phyloP scores from a whole-genome alignment of 2,113 vertebrate genomes.

The Craseonycteris thonglongyai region DNA sequence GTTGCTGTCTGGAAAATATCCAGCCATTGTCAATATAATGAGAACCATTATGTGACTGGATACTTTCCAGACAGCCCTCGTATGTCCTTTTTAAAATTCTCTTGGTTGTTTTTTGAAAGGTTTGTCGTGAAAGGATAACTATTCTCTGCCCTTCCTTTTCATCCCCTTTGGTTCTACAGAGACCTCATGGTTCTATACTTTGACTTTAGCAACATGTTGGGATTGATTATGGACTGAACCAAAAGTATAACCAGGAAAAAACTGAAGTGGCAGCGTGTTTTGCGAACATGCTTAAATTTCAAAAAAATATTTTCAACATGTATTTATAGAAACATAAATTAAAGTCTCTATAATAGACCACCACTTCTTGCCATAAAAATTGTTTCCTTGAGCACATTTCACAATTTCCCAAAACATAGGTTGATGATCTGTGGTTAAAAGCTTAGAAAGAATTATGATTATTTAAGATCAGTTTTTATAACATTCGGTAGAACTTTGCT shows the following conservation, averaged over 20 bases:
- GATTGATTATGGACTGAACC: background rate
- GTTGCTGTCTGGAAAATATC: no score
- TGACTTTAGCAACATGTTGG: background rate
- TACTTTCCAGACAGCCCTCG: no score
- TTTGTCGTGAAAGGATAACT: background rate
- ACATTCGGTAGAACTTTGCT: background rate
- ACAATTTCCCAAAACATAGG: background rate
- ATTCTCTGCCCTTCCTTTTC: background rate
- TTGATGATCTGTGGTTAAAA: conserved; percentile 3
- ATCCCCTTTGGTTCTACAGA: background rate
- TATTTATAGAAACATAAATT: background rate
- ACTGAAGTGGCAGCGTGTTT: background rate
- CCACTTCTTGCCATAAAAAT: background rate
- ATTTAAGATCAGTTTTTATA: background rate
- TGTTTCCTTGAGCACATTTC: background rate
- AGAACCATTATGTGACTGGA: no score
- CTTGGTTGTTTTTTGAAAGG: background rate
- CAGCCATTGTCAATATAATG: no score
- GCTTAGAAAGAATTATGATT: background rate
- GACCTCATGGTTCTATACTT: background rate
- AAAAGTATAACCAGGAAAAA: background rate
- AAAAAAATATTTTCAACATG: background rate
- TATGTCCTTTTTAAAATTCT: background rate
- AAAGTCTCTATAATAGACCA: background rate
- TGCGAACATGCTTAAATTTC: background rate